phyloP scores from a whole-genome alignment of 2,797 vertebrate species.

The Amphiprion clarkii region DNA sequence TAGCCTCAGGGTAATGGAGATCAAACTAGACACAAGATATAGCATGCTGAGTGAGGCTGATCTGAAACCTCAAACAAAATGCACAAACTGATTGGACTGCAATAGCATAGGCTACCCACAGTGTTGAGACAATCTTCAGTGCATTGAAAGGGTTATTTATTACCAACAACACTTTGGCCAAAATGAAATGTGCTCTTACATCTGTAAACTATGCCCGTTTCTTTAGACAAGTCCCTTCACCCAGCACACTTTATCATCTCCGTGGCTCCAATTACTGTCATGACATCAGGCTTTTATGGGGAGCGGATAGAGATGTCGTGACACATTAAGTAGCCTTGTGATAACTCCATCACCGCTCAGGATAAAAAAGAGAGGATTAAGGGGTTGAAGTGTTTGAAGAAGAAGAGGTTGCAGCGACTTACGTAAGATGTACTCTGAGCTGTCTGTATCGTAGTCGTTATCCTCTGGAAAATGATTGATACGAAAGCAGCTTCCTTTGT shows the following conservation, averaged over 20 bases:
- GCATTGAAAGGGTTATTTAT: neutral
- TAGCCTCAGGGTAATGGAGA: neutral
- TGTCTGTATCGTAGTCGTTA: conserved; percentile 98
- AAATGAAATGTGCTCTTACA: conserved; percentile 11
- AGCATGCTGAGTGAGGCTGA: conserved; percentile 6
- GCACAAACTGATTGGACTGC: conserved; percentile 1
- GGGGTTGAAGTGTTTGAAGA: conserved; percentile 51
- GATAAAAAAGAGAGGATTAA: conserved; percentile 44
- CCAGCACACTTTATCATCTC: conserved; percentile 47
- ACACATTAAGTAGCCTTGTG: conserved; percentile 60
- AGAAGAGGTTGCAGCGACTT: conserved; percentile 81
- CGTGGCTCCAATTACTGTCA: conserved; percentile 50
- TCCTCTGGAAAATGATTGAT: conserved; percentile 99
- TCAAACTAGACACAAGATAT: conserved; percentile 24
- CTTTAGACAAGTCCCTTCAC: conserved; percentile 15
- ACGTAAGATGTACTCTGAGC: conserved; percentile 98
- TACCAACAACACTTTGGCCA: neutral
- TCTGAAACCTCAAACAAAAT: conserved; percentile 2
- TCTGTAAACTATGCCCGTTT: conserved; percentile 9
- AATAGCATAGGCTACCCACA: conserved; percentile 1
- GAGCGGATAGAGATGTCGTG: conserved; percentile 52
- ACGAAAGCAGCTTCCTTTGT: conserved; percentile 96
- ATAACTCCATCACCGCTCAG: conserved; percentile 54
- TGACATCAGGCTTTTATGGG: conserved; percentile 67
- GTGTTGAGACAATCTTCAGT: neutral